These are phyloP conservation scores for Piscicola geometra DNA, from an alignment of 2,888 invertebrate species.

Conservation along the genomic window DNA sequence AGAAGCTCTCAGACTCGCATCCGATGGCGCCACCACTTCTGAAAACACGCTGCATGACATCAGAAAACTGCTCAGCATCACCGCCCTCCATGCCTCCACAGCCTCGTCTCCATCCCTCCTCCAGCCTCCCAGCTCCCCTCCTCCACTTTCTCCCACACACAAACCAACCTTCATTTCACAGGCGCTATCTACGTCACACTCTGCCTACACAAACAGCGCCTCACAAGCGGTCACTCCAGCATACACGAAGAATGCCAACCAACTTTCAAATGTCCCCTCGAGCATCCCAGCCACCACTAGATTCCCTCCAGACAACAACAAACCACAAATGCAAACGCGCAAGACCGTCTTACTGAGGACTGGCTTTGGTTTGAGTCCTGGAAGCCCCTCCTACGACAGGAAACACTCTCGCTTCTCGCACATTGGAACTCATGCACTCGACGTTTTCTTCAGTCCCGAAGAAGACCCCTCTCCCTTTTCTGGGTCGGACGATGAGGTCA, in stretches of 20 bases:
- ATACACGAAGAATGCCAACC: slow-evolving; percentile 1
- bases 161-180: background rate
- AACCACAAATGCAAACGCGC: slow-evolving; percentile 15
- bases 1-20: slow-evolving; percentile 21
- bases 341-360: background rate
- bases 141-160: background rate
- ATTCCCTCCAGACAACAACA: background rate
- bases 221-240: background rate
- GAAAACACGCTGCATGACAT: background rate
- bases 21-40: slow-evolving; percentile 8
- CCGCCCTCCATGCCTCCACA: background rate
- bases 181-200: background rate
- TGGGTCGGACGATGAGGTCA: background rate
- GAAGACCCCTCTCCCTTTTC: slow-evolving; percentile 32
- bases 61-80: background rate
- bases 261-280: background rate
- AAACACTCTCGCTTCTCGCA: slow-evolving; percentile 42
- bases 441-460: slow-evolving; percentile 44
- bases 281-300: background rate
- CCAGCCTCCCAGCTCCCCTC: background rate
- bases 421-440: slow-evolving; percentile 45
- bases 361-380: slow-evolving; percentile 40
- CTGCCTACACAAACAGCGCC: slow-evolving; percentile 7
- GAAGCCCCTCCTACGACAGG: slow-evolving; percentile 42
- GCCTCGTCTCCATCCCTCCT: background rate